These are phyloP conservation scores for Drosophila parvula DNA, from an alignment of 1,140 invertebrate genomes.

Conservation along the genomic window DNA sequence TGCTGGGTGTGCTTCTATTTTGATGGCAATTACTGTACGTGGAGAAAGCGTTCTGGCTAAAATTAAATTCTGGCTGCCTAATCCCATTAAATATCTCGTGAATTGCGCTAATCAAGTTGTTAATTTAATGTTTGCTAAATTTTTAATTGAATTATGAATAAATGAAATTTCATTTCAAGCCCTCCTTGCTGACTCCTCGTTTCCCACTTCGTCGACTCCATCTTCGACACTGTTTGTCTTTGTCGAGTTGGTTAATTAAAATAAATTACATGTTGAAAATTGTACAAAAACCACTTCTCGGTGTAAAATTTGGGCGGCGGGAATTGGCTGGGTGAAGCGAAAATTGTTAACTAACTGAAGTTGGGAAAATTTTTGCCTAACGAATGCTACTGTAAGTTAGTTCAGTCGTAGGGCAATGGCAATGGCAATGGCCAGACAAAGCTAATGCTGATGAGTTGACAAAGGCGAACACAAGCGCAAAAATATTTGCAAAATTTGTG, in stretches of 20 bases:
- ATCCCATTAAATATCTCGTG: conserved; percentile 72
- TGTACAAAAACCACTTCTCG: conserved; percentile 32
- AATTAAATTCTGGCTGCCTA: conserved; percentile 66
- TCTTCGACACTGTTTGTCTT: conserved; percentile 45
- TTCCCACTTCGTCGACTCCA: conserved; percentile 6
- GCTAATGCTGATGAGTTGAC: conserved; percentile 20
- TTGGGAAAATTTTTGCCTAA: conserved; percentile 40
- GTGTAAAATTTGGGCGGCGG: conserved; percentile 9
- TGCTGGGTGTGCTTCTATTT: conserved; percentile 49
- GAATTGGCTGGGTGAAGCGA: neutral
- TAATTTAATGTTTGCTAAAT: conserved; percentile 73
- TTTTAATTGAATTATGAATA: conserved; percentile 72
- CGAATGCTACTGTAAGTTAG: conserved; percentile 33
- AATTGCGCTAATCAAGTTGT: conserved; percentile 73
- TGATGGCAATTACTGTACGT: conserved; percentile 48
- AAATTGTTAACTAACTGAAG: conserved; percentile 42
- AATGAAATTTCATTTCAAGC: conserved; percentile 49
- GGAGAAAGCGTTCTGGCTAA: conserved; percentile 28
- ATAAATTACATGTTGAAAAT: conserved; percentile 60
- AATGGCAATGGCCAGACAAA: neutral
- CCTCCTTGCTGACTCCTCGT: neutral
- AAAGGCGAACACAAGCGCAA: conserved; percentile 27
- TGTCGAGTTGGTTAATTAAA: conserved; percentile 67
- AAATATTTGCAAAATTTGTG: conserved; percentile 16
- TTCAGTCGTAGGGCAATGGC: conserved; percentile 14